Evolutionary conservation across 2,113 vertebrate species (phyloP).

Genomic region (Fregata magnificens): DNA sequence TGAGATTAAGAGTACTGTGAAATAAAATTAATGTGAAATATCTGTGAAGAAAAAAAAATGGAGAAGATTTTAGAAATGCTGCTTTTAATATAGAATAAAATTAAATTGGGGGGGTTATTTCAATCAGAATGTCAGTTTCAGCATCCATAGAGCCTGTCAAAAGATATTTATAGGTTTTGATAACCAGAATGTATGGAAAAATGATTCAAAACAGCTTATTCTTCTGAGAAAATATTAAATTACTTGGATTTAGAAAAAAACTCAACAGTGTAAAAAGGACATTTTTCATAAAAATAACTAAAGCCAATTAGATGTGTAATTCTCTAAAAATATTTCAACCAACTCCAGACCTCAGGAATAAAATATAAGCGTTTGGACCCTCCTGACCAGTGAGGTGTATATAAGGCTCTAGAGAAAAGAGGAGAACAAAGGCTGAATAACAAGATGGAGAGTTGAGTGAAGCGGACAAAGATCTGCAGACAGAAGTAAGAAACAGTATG

Average conservation of each 20-base stretch:
- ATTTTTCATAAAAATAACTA: neutral
- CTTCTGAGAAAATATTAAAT: neutral
- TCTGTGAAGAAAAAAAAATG: neutral
- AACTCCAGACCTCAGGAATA: neutral
- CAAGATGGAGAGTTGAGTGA: neutral
- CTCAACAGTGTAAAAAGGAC: neutral
- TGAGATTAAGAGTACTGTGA: neutral
- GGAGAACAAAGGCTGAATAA: neutral
- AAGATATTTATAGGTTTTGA: neutral
- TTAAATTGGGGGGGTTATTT: neutral
- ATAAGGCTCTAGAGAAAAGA: neutral
- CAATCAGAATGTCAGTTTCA: neutral
- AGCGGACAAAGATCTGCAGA: neutral
- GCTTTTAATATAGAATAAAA: neutral
- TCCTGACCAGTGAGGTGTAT: neutral
- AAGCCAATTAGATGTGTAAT: neutral
- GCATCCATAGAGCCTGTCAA: neutral
- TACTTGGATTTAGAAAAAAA: neutral
- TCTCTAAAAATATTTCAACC: neutral
- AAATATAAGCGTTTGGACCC: neutral
- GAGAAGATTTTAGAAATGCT: neutral
- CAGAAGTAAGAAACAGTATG: neutral
- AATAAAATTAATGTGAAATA: neutral
- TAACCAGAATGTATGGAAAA: neutral
- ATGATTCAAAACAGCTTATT: neutral